Evolutionary conservation across 2,888 invertebrate genomes (phyloP), one percentile per base, ranked within the genome.

Genomic region (Lamellibrachia columna): DNA sequence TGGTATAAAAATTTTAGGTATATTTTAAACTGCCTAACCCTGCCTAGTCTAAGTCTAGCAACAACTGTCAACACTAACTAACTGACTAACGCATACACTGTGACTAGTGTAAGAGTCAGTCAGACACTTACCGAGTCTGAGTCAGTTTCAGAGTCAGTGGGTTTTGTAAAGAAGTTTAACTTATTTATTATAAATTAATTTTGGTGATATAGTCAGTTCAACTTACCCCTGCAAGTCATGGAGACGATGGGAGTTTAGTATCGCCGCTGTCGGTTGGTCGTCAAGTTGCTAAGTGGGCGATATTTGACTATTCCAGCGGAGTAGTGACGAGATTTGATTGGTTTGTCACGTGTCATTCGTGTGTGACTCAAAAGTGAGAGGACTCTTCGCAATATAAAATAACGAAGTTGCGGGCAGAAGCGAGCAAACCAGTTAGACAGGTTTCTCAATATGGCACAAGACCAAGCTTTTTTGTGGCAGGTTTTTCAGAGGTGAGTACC

Each of bases 391-490:
- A 22, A 75, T 22, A 15, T n/a, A 22, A 15, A 75, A 75, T 6
- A 75, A 15, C 22, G 22, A 75, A 0, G 75, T 75, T 75, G 15
- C 22, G 40, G 40, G 40, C 40, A 22, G 75, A 75, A 15, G 75
- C n/a, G 75, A 75, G 11, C 15, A 22, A 75, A 22, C 9, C 9
- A 55, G 9, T 9, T 7, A 55, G 9, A 55, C 7, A 2, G 11
- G n/a, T 22, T 22, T 75, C 2, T 75, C 22, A 6, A 75, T 22
- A 75, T 75, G 90, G 28, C 90, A 22, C 93, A 91, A 9, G 94
- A 94, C 91, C 94, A 93, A 53, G 93, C 93, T 90, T 94, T 93
- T 90, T 93, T 94, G 8, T 93, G 93, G 94, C 92, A 92, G 53
- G 94, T 94, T 22, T 94, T 94, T 90, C 94, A 94, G 92, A 92